Percentiles rank a stretch among this genome's conserved stretches.
These are phyloP conservation scores for Eumerus sabulonum DNA, from an alignment of 2,888 invertebrate species.

Conservation along the genomic window DNA sequence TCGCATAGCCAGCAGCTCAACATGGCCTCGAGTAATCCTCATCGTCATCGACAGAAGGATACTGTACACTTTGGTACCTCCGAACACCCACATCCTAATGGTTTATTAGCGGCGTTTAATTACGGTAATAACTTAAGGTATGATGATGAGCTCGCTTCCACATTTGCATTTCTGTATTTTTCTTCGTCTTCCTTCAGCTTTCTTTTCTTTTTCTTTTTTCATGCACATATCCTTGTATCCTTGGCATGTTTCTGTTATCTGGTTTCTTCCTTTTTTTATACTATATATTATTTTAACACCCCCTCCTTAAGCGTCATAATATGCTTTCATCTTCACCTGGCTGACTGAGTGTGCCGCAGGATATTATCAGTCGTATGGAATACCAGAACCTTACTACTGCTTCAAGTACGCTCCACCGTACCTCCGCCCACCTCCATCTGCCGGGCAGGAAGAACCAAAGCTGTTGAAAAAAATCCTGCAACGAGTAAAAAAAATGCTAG, in stretches of 20 bases:
- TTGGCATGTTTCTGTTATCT: slow-evolving; percentile 1
- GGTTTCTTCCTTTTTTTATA: slow-evolving; percentile 21
- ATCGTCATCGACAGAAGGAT: too few species aligned
- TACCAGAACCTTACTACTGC: slow-evolving; percentile 29
- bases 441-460: slow-evolving; percentile 19
- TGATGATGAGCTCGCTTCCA: slow-evolving; percentile 65
- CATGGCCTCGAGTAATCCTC: too few species aligned
- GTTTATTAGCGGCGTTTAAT: slow-evolving; percentile 69
- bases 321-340: slow-evolving; percentile 66
- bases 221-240: slow-evolving; percentile 6
- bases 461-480: slow-evolving; percentile 17
- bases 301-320: slow-evolving; percentile 64
- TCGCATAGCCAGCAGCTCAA: too few species aligned
- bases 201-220: slow-evolving; percentile 1
- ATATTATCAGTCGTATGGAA: slow-evolving; percentile 66
- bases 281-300: slow-evolving; percentile 15
- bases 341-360: slow-evolving; percentile 63
- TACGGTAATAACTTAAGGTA: slow-evolving; percentile 68
- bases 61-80: too few species aligned
- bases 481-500: slow-evolving; percentile 33
- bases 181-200: slow-evolving; percentile 36
- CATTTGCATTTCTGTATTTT: slow-evolving; percentile 65
- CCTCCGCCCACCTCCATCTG: background rate
- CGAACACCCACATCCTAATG: slow-evolving; percentile 37
- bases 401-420: background rate